Evolutionary conservation across 1,140 invertebrate genomes (phyloP).

Genomic region (Sarcophaga peregrina): DNA sequence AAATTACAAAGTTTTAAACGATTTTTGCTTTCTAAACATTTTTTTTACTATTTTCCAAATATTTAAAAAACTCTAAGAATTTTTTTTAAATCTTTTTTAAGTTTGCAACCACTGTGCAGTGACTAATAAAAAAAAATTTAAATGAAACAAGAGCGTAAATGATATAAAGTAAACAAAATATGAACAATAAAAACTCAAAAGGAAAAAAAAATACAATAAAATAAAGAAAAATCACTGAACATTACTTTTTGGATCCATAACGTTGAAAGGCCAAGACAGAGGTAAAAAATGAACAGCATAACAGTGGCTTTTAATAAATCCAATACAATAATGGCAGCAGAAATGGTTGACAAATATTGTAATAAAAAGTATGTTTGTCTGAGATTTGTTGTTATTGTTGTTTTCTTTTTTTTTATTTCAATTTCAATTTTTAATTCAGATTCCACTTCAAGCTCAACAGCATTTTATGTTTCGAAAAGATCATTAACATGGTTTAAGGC

Average conservation of each 20-base stretch:
- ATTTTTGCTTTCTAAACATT: no score
- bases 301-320: neutral
- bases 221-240: neutral
- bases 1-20: no score
- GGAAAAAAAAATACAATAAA: neutral
- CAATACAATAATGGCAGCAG: neutral
- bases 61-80: no score
- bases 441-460: neutral
- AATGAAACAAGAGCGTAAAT: neutral
- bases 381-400: neutral
- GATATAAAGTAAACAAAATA: slow-evolving; percentile 7
- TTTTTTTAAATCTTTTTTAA: no score
- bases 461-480: neutral
- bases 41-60: no score
- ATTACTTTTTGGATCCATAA: slow-evolving; percentile 48
- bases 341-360: neutral
- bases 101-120: neutral
- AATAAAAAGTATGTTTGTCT: no score
- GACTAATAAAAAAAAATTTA: slow-evolving; percentile 30
- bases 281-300: neutral
- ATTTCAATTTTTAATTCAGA: neutral
- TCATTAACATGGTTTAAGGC: slow-evolving; percentile 7
- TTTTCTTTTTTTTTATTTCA: neutral
- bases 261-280: slow-evolving; percentile 29
- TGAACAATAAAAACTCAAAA: slow-evolving; percentile 16